Evolutionary conservation across 2,888 invertebrate genomes (phyloP), one percentile per base, ranked within the genome.

Genomic region (Eupeodes luniger): DNA sequence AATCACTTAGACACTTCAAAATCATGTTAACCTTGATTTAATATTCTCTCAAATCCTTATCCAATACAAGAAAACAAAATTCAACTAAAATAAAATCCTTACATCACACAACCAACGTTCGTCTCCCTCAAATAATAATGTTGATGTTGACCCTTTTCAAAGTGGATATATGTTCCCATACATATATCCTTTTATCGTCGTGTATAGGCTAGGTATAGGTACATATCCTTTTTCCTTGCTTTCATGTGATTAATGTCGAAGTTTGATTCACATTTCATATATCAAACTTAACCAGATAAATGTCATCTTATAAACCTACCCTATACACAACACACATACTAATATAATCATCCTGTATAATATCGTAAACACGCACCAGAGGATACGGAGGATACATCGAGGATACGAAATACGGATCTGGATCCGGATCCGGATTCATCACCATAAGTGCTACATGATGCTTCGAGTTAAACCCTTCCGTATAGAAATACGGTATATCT

Each of bases 381-480:
- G 11, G 44, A 16, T 57, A 49, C 19, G 27, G 34, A 76, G 27
- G 27, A 27, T 27, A 27, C 27, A 27, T 2, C 27, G 2, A 27
- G 27, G 27, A 27, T 27, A 27, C 27, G 27, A 27, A 27, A 19
- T 40, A 47, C 51, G 53, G 49, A 64, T 57, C 69, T 80, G 55
- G 19, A 27, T 34, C 19, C 19, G 49, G 62, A 74, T 53, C 34
- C 59, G 59, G 51, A 70, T 64, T 69, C 85, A 75, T 78, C 76
- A 62, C 61, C 51, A 62, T 16, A 75, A 78, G 82, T 80, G 70
- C 70, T 57, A 62, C 84, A 80, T 80, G 62, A 80, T 80, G 62
- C 62, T 62, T 10, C 4, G 19, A 70, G 47, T 44, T 44, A 72
- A 76, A 55, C 76, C 76, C 83, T 51, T 75, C 83, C n/a, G 36